Evolutionary conservation across 2,797 vertebrate species (phyloP).

Genomic region (Anisognathus igniventris): DNA sequence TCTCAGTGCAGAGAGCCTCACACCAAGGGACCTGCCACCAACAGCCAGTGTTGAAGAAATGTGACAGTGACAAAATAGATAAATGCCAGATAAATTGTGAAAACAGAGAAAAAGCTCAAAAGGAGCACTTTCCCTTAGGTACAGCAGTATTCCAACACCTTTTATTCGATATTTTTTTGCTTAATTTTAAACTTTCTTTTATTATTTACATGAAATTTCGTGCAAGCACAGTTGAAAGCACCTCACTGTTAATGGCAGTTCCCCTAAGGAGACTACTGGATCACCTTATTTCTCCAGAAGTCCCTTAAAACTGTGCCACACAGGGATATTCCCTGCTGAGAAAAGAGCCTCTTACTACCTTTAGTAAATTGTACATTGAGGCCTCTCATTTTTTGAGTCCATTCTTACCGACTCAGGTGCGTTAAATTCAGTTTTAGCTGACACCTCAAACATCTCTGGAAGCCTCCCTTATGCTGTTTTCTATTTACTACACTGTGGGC

Average conservation of each 20-base stretch:
- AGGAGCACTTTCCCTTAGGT: not conserved
- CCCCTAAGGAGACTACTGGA: not conserved
- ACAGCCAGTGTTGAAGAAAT: not conserved
- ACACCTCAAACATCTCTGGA: not conserved
- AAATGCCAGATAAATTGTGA: not conserved
- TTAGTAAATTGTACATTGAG: not conserved
- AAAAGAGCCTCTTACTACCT: constrained; percentile 20
- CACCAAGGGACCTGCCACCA: not conserved
- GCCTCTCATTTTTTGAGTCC: not conserved
- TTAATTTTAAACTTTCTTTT: not conserved
- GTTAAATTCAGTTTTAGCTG: constrained; percentile 30
- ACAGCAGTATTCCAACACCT: not conserved
- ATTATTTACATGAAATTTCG: not conserved
- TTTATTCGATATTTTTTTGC: not conserved
- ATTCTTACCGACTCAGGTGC: not conserved
- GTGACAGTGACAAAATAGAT: not conserved
- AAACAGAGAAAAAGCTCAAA: not conserved
- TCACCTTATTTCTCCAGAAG: not conserved
- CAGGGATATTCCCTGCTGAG: not conserved
- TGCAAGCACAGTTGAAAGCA: not conserved
- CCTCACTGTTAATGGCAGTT: not conserved
- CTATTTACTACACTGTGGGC: not conserved
- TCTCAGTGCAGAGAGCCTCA: not conserved
- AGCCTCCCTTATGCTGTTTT: not conserved
- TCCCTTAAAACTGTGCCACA: not conserved